Conservation (phyloP, 2,113 vertebrate genomes). For the Marmota flaviventris region DNA sequence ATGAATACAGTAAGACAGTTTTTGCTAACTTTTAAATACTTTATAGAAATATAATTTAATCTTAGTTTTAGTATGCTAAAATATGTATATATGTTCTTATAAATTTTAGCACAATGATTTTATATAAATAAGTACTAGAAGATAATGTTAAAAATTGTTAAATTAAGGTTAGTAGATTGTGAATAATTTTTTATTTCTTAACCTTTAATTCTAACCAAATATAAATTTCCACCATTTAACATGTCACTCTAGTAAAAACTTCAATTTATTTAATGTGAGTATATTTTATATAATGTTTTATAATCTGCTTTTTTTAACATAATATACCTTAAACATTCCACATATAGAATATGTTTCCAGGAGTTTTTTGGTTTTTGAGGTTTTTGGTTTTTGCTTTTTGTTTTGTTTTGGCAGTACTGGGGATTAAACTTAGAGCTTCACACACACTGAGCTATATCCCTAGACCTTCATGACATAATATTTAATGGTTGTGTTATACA, state of each 20-base stretch:
- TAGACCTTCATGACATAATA: background rate
- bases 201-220: constrained; percentile 38
- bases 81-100: constrained; percentile 12
- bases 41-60: constrained; percentile 40
- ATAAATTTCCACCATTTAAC: background rate
- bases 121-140: background rate
- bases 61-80: constrained; percentile 46
- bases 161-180: background rate
- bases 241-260: background rate
- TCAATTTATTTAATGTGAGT: constrained; percentile 15
- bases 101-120: constrained; percentile 32
- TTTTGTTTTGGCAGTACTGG: no score
- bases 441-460: no score
- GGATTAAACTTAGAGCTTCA: no score
- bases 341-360: background rate
- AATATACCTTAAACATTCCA: background rate
- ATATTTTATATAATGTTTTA: constrained; percentile 22
- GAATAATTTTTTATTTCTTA: constrained; percentile 3
- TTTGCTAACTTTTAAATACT: background rate
- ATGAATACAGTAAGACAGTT: constrained; percentile 77
- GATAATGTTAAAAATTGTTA: background rate
- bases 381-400: no score
- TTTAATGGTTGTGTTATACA: background rate
- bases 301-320: constrained; percentile 58
- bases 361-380: background rate